A percentile compares a stretch with the other conserved stretches of the same genome.
These are phyloP conservation scores for Ageneiosus marmoratus DNA, from an alignment of 2,113 vertebrate species.

Conservation along the genomic window DNA sequence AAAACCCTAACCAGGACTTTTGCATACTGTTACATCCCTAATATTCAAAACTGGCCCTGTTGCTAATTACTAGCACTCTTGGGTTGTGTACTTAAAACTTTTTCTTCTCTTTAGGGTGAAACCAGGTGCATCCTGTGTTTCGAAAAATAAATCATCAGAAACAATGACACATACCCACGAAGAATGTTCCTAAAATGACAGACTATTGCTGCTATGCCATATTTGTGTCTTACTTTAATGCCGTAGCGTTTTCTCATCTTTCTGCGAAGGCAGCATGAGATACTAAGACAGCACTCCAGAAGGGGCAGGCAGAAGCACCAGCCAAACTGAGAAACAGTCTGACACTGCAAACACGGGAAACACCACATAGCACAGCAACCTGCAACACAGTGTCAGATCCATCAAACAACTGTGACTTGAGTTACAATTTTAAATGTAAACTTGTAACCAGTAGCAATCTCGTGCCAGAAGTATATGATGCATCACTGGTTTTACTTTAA, in stretches of 20 bases:
- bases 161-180: not conserved
- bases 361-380: constrained; percentile 67
- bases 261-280: constrained; percentile 64
- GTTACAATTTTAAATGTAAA: not conserved
- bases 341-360: constrained; percentile 73
- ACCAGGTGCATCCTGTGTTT: not conserved
- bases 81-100: not conserved
- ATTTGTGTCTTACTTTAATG: constrained; percentile 64
- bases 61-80: not conserved
- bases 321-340: constrained; percentile 60
- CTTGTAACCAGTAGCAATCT: not conserved
- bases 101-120: not conserved
- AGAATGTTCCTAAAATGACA: not conserved
- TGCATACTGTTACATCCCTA: too few relatives aligned
- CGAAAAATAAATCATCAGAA: too few relatives aligned
- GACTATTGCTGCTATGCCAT: not conserved
- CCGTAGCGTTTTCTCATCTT: constrained; percentile 59
- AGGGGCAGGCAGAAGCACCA: constrained; percentile 68
- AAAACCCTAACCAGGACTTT: too few relatives aligned
- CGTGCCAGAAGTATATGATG: not conserved
- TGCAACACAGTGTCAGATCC: constrained; percentile 24
- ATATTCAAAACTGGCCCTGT: not conserved
- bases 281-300: constrained; percentile 61
- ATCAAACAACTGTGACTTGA: not conserved
- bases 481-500: not conserved